Percentiles rank a stretch among this genome's conserved stretches.
These are phyloP conservation scores for Halichoerus grypus DNA, from an alignment of 2,113 vertebrate species.

Conservation along the genomic window DNA sequence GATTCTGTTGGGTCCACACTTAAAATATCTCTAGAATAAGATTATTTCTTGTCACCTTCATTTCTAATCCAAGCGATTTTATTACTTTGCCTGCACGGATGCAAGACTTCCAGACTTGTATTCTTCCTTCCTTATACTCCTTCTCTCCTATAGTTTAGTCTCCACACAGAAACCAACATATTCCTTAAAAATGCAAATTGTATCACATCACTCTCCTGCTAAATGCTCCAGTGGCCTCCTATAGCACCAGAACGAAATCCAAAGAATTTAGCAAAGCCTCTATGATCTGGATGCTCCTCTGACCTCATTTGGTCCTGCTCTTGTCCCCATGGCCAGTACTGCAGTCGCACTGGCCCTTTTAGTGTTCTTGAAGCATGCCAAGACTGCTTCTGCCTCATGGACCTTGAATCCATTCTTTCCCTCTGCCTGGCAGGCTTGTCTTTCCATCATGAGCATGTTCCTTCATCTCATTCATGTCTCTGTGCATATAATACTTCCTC, in stretches of 20 bases:
- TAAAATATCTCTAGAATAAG: neutral
- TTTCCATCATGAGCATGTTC: neutral
- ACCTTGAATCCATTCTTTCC: neutral
- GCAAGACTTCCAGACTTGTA: neutral
- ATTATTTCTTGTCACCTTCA: neutral
- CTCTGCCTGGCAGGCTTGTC: neutral
- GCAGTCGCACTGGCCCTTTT: too few species aligned
- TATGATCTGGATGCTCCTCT: accelerated
- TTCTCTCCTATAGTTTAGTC: neutral
- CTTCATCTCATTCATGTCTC: neutral
- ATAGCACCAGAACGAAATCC: neutral
- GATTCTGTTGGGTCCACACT: neutral
- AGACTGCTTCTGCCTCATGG: neutral
- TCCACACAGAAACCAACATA: neutral
- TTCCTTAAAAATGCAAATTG: neutral
- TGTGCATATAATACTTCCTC: neutral
- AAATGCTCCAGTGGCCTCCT: neutral
- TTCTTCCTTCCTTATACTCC: neutral
- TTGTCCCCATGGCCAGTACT: neutral
- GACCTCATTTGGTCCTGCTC: neutral
- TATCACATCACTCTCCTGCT: neutral
- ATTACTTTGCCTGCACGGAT: neutral
- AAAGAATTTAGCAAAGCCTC: neutral
- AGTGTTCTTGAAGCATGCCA: neutral
- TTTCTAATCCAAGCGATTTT: neutral